Conservation (phyloP, 2,113 vertebrate species). For the Todiramphus saurophagus region DNA sequence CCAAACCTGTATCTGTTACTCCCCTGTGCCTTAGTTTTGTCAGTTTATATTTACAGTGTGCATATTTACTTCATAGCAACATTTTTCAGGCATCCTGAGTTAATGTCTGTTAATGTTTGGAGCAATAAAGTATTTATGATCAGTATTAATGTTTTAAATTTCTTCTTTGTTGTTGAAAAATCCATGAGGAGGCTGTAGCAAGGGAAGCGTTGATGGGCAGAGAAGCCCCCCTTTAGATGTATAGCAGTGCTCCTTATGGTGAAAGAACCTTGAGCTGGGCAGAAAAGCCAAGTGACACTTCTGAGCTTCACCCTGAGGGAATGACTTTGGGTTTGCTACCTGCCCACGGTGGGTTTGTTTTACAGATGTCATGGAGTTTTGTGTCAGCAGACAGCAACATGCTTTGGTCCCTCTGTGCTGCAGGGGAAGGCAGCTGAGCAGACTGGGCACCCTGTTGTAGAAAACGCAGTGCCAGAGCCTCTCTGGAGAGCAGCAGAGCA, state of each 20-base stretch:
- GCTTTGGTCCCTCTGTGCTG: background rate
- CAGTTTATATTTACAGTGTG: background rate
- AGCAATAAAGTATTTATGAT: background rate
- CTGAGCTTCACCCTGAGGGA: background rate
- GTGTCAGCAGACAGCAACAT: too few relatives aligned
- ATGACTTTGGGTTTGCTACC: too few relatives aligned
- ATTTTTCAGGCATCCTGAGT: background rate
- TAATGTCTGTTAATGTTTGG: background rate
- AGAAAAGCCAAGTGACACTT: background rate
- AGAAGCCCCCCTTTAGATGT: background rate
- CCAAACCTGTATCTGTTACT: background rate
- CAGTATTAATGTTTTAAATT: background rate
- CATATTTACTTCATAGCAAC: background rate
- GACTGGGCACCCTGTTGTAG: background rate
- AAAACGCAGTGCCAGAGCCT: background rate
- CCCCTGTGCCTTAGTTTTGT: background rate
- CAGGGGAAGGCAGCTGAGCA: background rate
- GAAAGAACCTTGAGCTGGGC: background rate
- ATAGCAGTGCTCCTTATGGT: background rate
- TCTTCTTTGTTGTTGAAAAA: background rate
- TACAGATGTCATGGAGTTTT: too few relatives aligned
- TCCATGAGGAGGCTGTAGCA: accelerated
- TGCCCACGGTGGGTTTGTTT: too few relatives aligned
- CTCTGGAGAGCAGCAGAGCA: background rate
- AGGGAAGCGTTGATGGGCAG: background rate